Conservation (phyloP, 2,888 invertebrate species). For the Lithosia quadra region DNA sequence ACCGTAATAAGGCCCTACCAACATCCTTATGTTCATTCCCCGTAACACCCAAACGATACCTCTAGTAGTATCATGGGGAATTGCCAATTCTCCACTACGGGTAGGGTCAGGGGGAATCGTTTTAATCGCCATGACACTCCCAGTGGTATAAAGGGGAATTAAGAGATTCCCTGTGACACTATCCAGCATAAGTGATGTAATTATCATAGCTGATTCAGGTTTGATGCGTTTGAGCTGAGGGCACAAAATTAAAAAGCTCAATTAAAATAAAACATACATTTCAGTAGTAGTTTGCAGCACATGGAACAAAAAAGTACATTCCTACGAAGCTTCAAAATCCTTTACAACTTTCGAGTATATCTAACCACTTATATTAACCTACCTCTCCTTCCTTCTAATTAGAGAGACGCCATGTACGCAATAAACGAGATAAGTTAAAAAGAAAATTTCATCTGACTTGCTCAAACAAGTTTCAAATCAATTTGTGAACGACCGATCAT, state of each 20-base stretch:
- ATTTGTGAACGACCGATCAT: constrained; percentile 14
- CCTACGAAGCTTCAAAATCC: background rate
- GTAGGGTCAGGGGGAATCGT: too few species aligned
- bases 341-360: background rate
- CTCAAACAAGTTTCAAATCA: constrained; percentile 17
- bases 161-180: too few species aligned
- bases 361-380: background rate
- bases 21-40: too few species aligned
- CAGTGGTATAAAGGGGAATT: too few species aligned
- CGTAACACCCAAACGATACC: too few species aligned
- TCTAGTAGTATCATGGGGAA: too few species aligned
- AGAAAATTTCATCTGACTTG: constrained; percentile 4
- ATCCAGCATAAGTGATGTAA: too few species aligned
- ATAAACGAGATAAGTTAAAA: background rate
- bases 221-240: background rate
- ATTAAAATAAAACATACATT: background rate
- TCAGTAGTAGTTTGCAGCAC: background rate
- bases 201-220: too few species aligned
- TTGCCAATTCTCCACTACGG: too few species aligned
- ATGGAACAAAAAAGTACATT: background rate
- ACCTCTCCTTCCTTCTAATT: constrained; percentile 1
- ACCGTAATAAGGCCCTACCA: too few species aligned
- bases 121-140: too few species aligned
- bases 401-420: background rate
- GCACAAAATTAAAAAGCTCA: background rate